These are phyloP conservation scores for Okamejei kenojei DNA, from an alignment of 2,797 vertebrate genomes.

Conservation along the genomic window DNA sequence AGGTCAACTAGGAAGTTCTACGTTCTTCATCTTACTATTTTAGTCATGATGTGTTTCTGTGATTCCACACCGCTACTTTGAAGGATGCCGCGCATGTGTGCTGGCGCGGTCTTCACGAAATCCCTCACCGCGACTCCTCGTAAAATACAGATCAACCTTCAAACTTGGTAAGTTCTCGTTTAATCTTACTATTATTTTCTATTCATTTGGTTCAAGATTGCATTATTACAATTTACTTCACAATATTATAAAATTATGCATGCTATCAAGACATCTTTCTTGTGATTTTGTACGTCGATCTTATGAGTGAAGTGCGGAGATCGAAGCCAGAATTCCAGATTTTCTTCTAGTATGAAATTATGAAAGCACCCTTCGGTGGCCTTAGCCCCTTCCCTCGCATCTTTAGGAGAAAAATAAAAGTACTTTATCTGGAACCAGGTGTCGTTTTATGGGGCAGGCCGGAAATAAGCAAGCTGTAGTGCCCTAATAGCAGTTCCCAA, in stretches of 20 bases:
- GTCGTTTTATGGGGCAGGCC: neutral
- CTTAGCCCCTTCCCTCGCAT: too few species aligned
- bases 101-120: too few species aligned
- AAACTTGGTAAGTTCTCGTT: too few species aligned
- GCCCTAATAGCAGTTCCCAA: too few species aligned
- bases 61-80: too few species aligned
- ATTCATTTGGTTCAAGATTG: neutral
- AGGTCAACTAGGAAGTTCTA: too few species aligned
- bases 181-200: neutral
- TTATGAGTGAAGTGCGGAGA: neutral
- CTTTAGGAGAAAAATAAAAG: neutral
- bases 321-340: neutral
- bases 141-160: too few species aligned
- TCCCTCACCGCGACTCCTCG: too few species aligned
- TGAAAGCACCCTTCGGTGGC: neutral
- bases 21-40: too few species aligned
- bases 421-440: neutral
- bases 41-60: too few species aligned
- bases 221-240: neutral
- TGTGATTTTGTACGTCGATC: neutral
- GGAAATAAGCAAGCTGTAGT: neutral
- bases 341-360: neutral
- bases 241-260: neutral
- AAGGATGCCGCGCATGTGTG: too few species aligned
- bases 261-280: too few species aligned